Evolutionary conservation across 2,888 invertebrate genomes (phyloP).

Genomic region (Dynastes grantii): DNA sequence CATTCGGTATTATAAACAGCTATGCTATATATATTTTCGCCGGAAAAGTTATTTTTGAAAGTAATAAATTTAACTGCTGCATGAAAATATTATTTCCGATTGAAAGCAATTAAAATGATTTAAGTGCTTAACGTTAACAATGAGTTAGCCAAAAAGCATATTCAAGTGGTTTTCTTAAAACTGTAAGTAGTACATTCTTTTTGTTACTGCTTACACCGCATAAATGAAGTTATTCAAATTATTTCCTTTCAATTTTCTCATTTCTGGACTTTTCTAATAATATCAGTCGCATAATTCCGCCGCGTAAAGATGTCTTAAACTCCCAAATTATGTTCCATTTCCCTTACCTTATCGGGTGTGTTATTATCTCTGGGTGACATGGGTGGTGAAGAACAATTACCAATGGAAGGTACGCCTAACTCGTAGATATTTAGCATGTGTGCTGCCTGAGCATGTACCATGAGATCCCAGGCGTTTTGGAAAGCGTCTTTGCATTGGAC

Average conservation of each 20-base stretch:
- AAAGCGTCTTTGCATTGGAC: constrained; percentile 80
- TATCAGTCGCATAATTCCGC: too few relatives aligned
- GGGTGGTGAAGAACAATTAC: constrained; percentile 66
- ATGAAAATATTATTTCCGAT: constrained; percentile 17
- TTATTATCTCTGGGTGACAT: constrained; percentile 66
- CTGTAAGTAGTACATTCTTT: too few relatives aligned
- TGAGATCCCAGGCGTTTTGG: constrained; percentile 79
- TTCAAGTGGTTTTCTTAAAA: too few relatives aligned
- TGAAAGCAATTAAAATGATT: background rate
- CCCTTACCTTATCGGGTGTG: constrained; percentile 67
- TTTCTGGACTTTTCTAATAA: too few relatives aligned
- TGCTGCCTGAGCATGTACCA: constrained; percentile 80
- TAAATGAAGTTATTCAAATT: too few relatives aligned
- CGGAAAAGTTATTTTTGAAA: background rate
- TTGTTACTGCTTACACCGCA: too few relatives aligned
- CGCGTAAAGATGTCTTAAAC: too few relatives aligned
- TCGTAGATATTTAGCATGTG: constrained; percentile 81
- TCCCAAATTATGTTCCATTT: too few relatives aligned
- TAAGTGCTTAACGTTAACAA: background rate
- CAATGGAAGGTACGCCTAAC: constrained; percentile 70
- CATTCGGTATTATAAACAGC: too few relatives aligned
- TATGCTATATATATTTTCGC: background rate
- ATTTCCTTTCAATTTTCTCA: too few relatives aligned
- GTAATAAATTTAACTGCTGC: background rate
- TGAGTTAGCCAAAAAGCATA: too few relatives aligned